Conservation (phyloP, 2,888 invertebrate species). For the Thymelicus sylvestris region DNA sequence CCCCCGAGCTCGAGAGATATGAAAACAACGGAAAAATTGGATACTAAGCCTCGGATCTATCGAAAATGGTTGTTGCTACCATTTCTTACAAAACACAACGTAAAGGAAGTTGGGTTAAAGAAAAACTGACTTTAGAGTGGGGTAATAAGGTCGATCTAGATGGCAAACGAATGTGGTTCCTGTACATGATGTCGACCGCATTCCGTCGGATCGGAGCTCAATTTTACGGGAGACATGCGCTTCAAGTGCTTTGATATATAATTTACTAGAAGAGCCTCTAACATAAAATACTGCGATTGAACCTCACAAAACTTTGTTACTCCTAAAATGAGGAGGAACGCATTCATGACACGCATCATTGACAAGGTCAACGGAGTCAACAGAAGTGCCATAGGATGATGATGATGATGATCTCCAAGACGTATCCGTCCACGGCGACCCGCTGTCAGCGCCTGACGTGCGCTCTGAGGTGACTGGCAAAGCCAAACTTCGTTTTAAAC, state of each 20-base stretch:
- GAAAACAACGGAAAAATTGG: conserved; percentile 39
- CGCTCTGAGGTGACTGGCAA: too few relatives aligned
- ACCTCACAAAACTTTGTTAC: too few relatives aligned
- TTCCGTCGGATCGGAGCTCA: conserved; percentile 62
- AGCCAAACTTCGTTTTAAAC: too few relatives aligned
- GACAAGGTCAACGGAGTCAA: too few relatives aligned
- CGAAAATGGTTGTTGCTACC: conserved; percentile 47
- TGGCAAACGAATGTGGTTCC: conserved; percentile 44
- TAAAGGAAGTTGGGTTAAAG: conserved; percentile 39
- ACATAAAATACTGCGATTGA: not conserved
- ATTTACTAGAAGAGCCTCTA: conserved; percentile 1
- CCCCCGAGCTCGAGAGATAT: conserved; percentile 37
- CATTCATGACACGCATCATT: too few relatives aligned
- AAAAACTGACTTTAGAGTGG: conserved; percentile 49
- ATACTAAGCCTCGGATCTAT: conserved; percentile 45
- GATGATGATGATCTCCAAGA: too few relatives aligned
- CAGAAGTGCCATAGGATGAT: too few relatives aligned
- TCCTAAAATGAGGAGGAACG: too few relatives aligned
- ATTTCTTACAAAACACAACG: conserved; percentile 48
- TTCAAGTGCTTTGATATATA: conserved; percentile 38
- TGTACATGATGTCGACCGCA: conserved; percentile 56
- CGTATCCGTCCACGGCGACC: too few relatives aligned
- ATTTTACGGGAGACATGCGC: conserved; percentile 66
- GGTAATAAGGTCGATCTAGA: conserved; percentile 39
- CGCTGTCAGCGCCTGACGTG: too few relatives aligned